Percentiles rank a stretch among this genome's conserved stretches.
These are phyloP conservation scores for Gephyroberyx darwinii DNA, from an alignment of 2,797 vertebrate species.

Conservation along the genomic window DNA sequence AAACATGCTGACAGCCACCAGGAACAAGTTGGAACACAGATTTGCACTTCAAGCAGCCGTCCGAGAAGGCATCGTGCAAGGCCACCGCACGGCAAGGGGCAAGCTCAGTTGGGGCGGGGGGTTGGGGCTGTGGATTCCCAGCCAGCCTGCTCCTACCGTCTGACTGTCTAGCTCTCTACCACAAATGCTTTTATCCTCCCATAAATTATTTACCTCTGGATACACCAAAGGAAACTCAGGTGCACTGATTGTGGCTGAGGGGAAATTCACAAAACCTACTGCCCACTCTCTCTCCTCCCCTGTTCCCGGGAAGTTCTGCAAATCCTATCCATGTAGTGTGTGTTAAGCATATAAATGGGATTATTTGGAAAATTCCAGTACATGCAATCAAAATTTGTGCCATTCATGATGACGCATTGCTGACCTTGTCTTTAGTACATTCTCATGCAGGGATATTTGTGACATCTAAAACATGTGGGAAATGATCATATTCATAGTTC, in stretches of 20 bases:
- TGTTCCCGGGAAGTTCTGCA: conserved; percentile 12
- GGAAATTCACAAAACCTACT: conserved; percentile 75
- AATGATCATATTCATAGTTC: conserved; percentile 22
- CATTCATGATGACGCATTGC: neutral
- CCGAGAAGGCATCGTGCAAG: conserved; percentile 80
- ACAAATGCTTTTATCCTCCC: conserved; percentile 81
- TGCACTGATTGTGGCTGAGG: conserved; percentile 83
- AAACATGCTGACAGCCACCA: conserved; percentile 91
- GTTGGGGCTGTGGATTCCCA: conserved; percentile 44
- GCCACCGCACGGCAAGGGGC: conserved; percentile 81
- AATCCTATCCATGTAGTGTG: conserved; percentile 19
- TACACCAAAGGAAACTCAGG: conserved; percentile 83
- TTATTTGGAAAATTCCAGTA: no score
- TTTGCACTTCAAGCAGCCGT: conserved; percentile 90
- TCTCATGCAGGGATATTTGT: neutral
- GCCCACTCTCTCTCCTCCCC: conserved; percentile 33
- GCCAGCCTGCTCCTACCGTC: conserved; percentile 65
- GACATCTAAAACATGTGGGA: neutral
- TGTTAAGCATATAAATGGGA: neutral
- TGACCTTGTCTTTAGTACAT: neutral
- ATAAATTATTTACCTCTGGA: conserved; percentile 87
- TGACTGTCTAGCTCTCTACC: conserved; percentile 74
- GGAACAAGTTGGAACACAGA: conserved; percentile 95
- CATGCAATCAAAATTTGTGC: neutral
- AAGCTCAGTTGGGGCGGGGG: conserved; percentile 64